Conservation (phyloP, 2,113 vertebrate genomes). For the Serilophus lunatus region DNA sequence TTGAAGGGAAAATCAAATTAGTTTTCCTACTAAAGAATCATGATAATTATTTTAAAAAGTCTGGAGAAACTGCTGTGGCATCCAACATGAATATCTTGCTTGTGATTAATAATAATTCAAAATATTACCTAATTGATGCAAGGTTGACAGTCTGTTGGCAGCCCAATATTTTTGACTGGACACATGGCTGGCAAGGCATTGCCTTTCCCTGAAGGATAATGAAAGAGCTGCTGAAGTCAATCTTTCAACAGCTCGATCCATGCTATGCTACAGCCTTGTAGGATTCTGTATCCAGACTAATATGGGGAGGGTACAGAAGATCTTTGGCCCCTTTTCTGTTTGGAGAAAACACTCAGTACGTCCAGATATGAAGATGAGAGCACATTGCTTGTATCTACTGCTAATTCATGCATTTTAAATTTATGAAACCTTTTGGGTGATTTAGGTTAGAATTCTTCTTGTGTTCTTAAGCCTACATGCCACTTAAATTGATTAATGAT, state of each 20-base stretch:
- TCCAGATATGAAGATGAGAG: not conserved
- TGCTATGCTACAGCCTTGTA: not conserved
- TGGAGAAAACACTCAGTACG: not conserved
- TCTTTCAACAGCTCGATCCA: not conserved
- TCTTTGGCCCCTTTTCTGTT: not conserved
- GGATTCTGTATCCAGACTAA: not conserved
- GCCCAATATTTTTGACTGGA: rapidly evolving
- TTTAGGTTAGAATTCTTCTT: not conserved
- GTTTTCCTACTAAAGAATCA: not conserved
- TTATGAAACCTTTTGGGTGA: not conserved
- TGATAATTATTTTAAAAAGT: not conserved
- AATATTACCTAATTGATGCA: not conserved
- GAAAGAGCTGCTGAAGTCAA: not conserved
- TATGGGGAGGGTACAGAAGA: not conserved
- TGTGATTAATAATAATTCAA: not conserved
- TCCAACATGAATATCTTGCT: not conserved
- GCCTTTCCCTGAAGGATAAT: not conserved
- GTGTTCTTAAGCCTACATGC: too few relatives aligned
- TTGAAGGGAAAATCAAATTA: not conserved
- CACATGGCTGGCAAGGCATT: rapidly evolving
- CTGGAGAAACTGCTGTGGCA: not conserved
- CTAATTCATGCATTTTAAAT: not conserved
- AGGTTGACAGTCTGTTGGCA: not conserved
- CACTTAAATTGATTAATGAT: not conserved
- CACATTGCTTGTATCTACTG: not conserved